Percentiles rank a stretch among this genome's conserved stretches.
phyloP scores from a whole-genome alignment of 1,140 invertebrate genomes.

The Reticulitermes speratus region DNA sequence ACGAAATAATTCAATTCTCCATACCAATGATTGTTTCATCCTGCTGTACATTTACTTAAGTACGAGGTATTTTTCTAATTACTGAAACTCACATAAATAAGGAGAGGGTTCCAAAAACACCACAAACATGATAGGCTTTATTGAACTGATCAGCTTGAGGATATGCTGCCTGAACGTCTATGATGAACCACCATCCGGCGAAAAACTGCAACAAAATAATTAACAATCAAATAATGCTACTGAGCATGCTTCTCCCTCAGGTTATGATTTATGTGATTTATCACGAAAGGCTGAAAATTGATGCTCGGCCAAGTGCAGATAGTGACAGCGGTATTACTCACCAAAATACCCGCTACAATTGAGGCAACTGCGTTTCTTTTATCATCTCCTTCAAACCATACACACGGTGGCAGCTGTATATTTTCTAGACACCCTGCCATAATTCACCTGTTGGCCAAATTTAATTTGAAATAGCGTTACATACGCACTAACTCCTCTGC shows the following conservation, averaged over 20 bases:
- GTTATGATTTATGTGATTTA: conserved; percentile 25
- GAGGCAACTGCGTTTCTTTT: conserved; percentile 81
- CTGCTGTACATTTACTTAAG: no score
- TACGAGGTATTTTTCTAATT: no score
- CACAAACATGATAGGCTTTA: conserved; percentile 88
- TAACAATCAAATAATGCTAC: conserved; percentile 40
- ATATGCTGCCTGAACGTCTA: conserved; percentile 86
- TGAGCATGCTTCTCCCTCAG: not conserved
- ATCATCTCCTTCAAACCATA: conserved; percentile 66
- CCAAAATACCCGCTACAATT: conserved; percentile 79
- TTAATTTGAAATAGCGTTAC: no score
- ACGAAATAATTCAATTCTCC: no score
- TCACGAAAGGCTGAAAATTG: conserved; percentile 21
- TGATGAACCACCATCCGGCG: conserved; percentile 96
- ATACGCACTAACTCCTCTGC: no score
- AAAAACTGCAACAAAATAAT: conserved; percentile 72
- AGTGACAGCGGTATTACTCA: conserved; percentile 49
- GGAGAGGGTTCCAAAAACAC: conserved; percentile 89
- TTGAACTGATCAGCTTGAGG: conserved; percentile 62
- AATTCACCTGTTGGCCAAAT: no score
- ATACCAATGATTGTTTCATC: no score
- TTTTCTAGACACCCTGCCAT: conserved; percentile 32
- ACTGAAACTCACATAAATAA: conserved; percentile 78
- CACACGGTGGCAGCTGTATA: conserved; percentile 54
- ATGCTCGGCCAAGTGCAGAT: not conserved